These are phyloP conservation scores for Mirza zaza DNA, from an alignment of 2,113 vertebrate genomes.

Conservation along the genomic window DNA sequence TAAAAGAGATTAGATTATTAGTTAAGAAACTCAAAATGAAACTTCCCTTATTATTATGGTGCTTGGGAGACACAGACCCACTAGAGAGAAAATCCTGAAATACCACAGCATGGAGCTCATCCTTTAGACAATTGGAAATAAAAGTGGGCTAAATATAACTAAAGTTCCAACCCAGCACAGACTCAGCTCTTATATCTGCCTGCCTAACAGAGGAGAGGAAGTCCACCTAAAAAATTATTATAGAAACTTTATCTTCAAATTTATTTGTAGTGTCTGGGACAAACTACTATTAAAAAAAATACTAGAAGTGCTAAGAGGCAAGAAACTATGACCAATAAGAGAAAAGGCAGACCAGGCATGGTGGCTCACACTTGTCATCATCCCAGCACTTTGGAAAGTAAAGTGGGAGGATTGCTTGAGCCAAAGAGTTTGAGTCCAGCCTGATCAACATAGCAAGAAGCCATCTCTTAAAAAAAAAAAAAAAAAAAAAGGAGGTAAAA, in stretches of 20 bases:
- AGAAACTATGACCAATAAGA: not conserved
- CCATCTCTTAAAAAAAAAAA: too few relatives aligned
- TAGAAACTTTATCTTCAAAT: too few relatives aligned
- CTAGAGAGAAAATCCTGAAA: not conserved
- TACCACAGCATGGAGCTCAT: not conserved
- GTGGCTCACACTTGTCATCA: too few relatives aligned
- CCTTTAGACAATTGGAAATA: not conserved
- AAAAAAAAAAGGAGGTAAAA: not conserved
- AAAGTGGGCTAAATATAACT: not conserved
- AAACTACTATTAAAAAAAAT: not conserved
- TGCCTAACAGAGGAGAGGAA: too few relatives aligned
- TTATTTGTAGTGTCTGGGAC: not conserved
- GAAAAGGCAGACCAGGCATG: not conserved
- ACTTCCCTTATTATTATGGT: not conserved
- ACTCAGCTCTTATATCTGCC: too few relatives aligned
- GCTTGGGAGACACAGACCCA: not conserved
- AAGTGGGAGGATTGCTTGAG: too few relatives aligned
- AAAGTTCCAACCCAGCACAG: not conserved
- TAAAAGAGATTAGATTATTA: not conserved
- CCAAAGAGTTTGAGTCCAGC: too few relatives aligned
- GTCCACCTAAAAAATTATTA: too few relatives aligned
- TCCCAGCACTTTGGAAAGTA: too few relatives aligned
- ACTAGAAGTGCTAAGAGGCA: not conserved
- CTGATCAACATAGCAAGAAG: too few relatives aligned
- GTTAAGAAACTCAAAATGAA: not conserved